Conservation (phyloP, 2,888 invertebrate genomes). For the Lepeophtheirus nordmannii region DNA sequence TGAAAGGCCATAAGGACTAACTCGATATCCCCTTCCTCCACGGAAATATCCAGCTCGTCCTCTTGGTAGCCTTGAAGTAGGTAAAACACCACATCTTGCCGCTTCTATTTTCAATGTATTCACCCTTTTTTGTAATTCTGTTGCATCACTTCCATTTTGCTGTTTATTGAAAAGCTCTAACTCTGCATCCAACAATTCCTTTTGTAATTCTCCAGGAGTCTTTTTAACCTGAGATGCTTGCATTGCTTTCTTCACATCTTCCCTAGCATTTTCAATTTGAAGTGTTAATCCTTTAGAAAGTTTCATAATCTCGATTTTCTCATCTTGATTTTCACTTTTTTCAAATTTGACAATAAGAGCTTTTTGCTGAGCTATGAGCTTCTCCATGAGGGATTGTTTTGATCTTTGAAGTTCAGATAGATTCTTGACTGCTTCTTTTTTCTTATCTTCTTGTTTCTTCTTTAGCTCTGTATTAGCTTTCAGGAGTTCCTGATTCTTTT, state of each 20-base stretch:
- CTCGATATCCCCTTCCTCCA: constrained; percentile 14
- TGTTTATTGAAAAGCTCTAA: constrained; percentile 75
- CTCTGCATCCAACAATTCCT: constrained; percentile 76
- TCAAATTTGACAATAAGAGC: constrained; percentile 64
- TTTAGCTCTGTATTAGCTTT: constrained; percentile 56
- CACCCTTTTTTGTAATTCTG: constrained; percentile 55
- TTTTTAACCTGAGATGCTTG: neutral
- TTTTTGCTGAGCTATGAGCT: constrained; percentile 73
- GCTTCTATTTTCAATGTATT: constrained; percentile 32
- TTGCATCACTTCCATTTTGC: constrained; percentile 69
- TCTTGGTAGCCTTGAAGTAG: constrained; percentile 8
- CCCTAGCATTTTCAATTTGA: constrained; percentile 59
- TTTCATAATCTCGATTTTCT: constrained; percentile 54
- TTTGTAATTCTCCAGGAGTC: constrained; percentile 41
- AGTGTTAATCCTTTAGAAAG: constrained; percentile 68
- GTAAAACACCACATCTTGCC: constrained; percentile 25
- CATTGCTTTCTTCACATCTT: constrained; percentile 37
- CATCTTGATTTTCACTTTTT: constrained; percentile 42
- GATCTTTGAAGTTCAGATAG: constrained; percentile 65
- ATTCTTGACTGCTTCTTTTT: constrained; percentile 56
- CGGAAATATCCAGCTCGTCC: constrained; percentile 2
- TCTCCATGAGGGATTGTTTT: constrained; percentile 69
- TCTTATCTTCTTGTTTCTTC: constrained; percentile 56
- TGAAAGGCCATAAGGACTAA: neutral
- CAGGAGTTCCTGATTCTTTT: constrained; percentile 37